Percentiles rank a stretch among this genome's conserved stretches.
phyloP scores from a whole-genome alignment of 2,113 vertebrate species.

The Strigops habroptila region DNA sequence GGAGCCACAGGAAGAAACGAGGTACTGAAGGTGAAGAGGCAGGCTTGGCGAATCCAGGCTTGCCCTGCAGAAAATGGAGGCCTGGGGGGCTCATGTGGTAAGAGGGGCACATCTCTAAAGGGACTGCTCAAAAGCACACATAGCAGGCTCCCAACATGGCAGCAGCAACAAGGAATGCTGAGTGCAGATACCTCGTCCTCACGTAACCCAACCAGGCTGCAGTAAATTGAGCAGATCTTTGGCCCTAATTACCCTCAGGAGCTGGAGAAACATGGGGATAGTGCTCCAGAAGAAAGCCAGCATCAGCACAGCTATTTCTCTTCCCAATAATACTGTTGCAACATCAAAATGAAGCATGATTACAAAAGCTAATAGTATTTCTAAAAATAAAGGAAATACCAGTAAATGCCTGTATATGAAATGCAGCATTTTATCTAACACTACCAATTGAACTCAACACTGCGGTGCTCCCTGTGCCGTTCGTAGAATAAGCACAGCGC shows the following conservation, averaged over 20 bases:
- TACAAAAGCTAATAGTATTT: background rate
- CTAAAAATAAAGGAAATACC: constrained; percentile 32
- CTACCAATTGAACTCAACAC: background rate
- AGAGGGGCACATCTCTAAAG: background rate
- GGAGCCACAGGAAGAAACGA: background rate
- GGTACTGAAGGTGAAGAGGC: background rate
- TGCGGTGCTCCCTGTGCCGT: background rate
- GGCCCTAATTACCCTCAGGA: background rate
- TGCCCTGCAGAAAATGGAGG: background rate
- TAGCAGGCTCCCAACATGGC: background rate
- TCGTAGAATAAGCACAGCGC: background rate
- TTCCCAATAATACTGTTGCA: background rate
- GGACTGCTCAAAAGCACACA: background rate
- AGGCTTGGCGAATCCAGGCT: background rate
- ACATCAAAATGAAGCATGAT: background rate
- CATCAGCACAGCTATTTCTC: background rate
- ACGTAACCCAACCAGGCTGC: background rate
- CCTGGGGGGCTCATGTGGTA: background rate
- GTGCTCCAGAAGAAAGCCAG: fast-evolving
- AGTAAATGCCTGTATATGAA: background rate
- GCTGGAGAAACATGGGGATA: background rate
- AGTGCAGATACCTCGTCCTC: fast-evolving
- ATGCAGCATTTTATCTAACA: background rate
- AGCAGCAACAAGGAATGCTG: background rate
- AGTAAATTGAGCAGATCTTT: background rate